phyloP scores from a whole-genome alignment of 2,113 vertebrate species.

The Marcusenius ussheri region DNA sequence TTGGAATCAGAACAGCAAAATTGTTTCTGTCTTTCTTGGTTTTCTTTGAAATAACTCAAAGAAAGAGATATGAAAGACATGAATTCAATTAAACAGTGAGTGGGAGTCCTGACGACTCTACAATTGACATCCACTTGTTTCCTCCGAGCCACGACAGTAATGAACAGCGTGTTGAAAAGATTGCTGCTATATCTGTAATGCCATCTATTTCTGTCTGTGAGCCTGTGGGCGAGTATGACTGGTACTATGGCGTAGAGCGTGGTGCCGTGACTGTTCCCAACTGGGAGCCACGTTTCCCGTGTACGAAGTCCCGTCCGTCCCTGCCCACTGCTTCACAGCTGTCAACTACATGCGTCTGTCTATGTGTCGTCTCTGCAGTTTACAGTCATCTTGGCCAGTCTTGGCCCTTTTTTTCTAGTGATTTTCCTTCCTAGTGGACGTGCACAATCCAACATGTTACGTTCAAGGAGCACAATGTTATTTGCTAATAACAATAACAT shows the following conservation, averaged over 20 bases:
- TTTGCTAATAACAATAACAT: background rate
- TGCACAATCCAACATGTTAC: background rate
- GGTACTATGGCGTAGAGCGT: background rate
- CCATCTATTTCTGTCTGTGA: constrained; percentile 12
- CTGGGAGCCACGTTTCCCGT: background rate
- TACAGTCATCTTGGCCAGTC: background rate
- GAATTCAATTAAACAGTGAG: constrained; percentile 2
- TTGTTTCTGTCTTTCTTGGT: background rate
- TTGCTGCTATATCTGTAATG: constrained; percentile 11
- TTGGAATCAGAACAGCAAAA: background rate
- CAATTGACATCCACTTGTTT: background rate
- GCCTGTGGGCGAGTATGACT: constrained; percentile 3
- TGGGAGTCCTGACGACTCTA: background rate
- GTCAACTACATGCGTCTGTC: background rate
- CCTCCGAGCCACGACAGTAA: background rate
- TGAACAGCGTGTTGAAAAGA: background rate
- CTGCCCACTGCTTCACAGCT: background rate
- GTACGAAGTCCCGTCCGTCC: background rate
- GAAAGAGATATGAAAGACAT: background rate
- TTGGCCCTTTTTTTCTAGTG: background rate
- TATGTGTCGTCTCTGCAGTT: background rate
- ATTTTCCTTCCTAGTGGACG: background rate
- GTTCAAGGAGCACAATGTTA: background rate
- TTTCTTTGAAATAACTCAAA: background rate
- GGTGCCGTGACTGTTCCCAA: background rate